phyloP scores from a whole-genome alignment of 2,113 vertebrate genomes.

The Hyla sarda region DNA sequence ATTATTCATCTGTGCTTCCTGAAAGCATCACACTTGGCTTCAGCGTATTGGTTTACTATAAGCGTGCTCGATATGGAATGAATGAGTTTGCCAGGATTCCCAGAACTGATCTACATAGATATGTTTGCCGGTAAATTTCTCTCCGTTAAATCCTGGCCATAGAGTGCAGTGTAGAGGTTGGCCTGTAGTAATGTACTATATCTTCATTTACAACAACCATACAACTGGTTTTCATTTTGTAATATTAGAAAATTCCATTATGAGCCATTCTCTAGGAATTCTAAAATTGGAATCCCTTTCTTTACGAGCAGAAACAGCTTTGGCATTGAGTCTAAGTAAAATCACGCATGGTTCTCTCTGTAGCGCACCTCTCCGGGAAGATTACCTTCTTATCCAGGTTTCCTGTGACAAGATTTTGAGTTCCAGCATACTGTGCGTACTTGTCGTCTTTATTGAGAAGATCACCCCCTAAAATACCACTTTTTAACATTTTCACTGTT shows the following conservation, averaged over 20 bases:
- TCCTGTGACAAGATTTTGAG: no score
- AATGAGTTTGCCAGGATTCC: background rate
- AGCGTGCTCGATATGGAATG: background rate
- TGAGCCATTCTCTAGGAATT: background rate
- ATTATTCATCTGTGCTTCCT: slow-evolving; percentile 61
- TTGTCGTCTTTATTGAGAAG: no score
- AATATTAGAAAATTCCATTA: background rate
- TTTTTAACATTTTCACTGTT: no score
- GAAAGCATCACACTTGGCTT: slow-evolving; percentile 44
- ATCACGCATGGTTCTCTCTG: background rate
- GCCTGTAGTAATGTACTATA: background rate
- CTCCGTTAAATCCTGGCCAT: background rate
- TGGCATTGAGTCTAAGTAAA: background rate
- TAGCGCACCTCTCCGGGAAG: no score
- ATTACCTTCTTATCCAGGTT: no score
- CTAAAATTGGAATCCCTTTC: background rate
- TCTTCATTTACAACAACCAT: background rate
- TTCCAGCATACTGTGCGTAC: no score
- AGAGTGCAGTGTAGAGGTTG: background rate
- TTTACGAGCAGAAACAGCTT: background rate
- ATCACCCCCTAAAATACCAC: no score
- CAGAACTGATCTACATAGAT: background rate
- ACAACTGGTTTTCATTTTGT: background rate
- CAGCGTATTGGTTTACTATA: slow-evolving; percentile 12
- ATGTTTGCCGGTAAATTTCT: background rate